Conservation (phyloP, 35 echinoderm and acorn worm species). For the Ophiothrix spiculata region DNA sequence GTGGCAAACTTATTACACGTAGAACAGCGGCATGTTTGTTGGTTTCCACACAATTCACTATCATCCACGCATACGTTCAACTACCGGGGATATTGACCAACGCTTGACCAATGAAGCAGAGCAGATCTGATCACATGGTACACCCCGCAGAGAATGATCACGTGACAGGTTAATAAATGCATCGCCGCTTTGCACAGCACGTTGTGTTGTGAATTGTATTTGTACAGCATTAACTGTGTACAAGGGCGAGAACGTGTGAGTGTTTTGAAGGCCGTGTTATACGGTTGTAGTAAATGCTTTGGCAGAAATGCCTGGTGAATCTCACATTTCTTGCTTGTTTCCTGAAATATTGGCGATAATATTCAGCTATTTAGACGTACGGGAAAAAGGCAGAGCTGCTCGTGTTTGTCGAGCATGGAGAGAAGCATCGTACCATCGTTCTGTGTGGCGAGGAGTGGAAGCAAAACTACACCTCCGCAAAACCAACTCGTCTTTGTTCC, state of each 20-base stretch:
- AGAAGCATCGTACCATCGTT: slow-evolving; percentile 93
- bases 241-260: neutral
- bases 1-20: too few relatives aligned
- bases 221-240: neutral
- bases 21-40: too few relatives aligned
- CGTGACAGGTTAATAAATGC: slow-evolving; percentile 40
- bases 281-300: slow-evolving; percentile 1
- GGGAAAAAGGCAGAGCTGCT: slow-evolving; percentile 89
- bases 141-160: slow-evolving; percentile 37
- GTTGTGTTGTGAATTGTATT: neutral
- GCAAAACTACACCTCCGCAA: slow-evolving; percentile 91
- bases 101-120: slow-evolving; percentile 39
- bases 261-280: neutral
- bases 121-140: slow-evolving; percentile 9
- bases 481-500: slow-evolving; percentile 93
- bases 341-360: slow-evolving; percentile 98
- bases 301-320: slow-evolving; percentile 74
- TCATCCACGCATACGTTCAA: too few relatives aligned
- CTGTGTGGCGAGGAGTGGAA: slow-evolving; percentile 97
- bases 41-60: too few relatives aligned
- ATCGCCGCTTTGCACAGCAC: neutral
- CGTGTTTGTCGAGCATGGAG: slow-evolving; percentile 94
- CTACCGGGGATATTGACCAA: slow-evolving; percentile 4
- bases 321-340: slow-evolving; percentile 95
- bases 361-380: slow-evolving; percentile 96